A percentile compares a stretch with the other conserved stretches of the same genome.
phyloP scores from a whole-genome alignment of 2,113 vertebrate species.

The Hepsetus odoe region DNA sequence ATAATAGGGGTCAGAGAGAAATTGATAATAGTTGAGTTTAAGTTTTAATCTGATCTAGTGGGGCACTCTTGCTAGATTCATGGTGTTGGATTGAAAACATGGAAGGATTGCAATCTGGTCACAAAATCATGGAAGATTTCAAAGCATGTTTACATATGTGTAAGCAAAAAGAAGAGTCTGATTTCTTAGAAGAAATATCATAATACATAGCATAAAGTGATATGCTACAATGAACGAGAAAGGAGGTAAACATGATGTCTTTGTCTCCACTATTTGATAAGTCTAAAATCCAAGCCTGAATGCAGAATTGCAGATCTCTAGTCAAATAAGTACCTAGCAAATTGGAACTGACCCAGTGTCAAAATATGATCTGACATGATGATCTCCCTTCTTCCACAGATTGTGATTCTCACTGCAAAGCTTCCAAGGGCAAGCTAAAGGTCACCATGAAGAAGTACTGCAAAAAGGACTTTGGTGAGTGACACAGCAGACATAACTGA shows the following conservation, averaged over 20 bases:
- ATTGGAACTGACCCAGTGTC: too few relatives aligned
- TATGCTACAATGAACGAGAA: background rate
- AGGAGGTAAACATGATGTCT: background rate
- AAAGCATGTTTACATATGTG: background rate
- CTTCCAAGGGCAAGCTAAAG: slow-evolving; percentile 97
- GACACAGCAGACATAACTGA: background rate
- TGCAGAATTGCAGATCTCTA: background rate
- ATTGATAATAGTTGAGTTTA: slow-evolving; percentile 71
- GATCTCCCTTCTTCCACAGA: slow-evolving; percentile 71
- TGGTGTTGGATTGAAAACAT: background rate
- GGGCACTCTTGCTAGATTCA: slow-evolving; percentile 68
- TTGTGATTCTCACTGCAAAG: slow-evolving; percentile 97
- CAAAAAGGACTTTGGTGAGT: slow-evolving; percentile 98
- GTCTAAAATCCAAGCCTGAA: background rate
- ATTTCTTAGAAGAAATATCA: too few relatives aligned
- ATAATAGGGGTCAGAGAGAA: slow-evolving; percentile 55
- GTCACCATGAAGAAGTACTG: slow-evolving; percentile 99
- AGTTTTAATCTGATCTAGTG: slow-evolving; percentile 77
- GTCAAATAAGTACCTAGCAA: background rate
- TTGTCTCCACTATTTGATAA: background rate
- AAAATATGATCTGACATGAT: background rate
- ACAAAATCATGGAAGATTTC: background rate
- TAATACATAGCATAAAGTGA: background rate
- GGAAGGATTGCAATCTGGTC: background rate
- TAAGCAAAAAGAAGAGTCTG: background rate